phyloP scores from a whole-genome alignment of 2,797 vertebrate species.

The Pangasius mekongensis region DNA sequence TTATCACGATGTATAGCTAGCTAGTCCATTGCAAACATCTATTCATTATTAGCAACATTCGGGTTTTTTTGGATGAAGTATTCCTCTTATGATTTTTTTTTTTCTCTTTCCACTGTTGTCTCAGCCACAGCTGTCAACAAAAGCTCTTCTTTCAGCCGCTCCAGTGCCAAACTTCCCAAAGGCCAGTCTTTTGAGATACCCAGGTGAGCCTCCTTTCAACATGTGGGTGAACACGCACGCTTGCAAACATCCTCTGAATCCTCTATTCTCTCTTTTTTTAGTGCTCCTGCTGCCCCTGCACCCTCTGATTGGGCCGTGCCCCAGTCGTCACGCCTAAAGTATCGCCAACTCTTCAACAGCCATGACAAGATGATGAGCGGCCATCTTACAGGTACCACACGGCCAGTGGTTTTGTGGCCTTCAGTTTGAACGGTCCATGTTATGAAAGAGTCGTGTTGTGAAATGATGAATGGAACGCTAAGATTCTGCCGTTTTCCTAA shows the following conservation, averaged over 20 bases:
- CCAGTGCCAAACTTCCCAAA: slow-evolving; percentile 90
- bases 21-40: not conserved
- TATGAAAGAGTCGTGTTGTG: not conserved
- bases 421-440: not conserved
- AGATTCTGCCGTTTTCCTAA: not conserved
- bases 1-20: not conserved
- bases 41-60: not conserved
- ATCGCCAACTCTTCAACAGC: slow-evolving; percentile 96
- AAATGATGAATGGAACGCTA: no score
- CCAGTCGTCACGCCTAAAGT: slow-evolving; percentile 94
- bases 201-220: slow-evolving; percentile 69
- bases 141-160: slow-evolving; percentile 90
- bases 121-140: slow-evolving; percentile 89
- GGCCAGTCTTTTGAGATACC: slow-evolving; percentile 89
- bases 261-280: slow-evolving; percentile 57
- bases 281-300: slow-evolving; percentile 71
- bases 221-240: not conserved
- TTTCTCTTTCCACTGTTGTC: slow-evolving; percentile 3
- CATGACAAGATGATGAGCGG: slow-evolving; percentile 99
- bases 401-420: not conserved
- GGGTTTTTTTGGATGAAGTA: not conserved
- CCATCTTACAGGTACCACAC: slow-evolving; percentile 88
- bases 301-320: slow-evolving; percentile 91
- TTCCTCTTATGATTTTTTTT: not conserved
- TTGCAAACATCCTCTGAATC: not conserved